These are phyloP conservation scores for Callaeas wilsoni DNA, from an alignment of 2,113 vertebrate genomes.

Conservation along the genomic window DNA sequence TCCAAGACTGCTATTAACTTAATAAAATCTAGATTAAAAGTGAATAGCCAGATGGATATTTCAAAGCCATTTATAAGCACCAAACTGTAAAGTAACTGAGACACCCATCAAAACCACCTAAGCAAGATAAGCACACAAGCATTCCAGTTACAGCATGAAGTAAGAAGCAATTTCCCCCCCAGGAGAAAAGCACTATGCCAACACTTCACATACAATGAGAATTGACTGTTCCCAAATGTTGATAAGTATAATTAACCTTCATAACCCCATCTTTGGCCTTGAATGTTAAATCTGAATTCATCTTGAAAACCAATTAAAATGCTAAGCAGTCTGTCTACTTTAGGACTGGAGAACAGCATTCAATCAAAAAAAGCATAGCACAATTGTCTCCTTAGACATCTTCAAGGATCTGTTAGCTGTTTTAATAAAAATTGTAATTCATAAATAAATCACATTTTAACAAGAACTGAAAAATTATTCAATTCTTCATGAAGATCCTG, in stretches of 20 bases:
- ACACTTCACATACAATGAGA: background rate
- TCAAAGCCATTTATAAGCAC: background rate
- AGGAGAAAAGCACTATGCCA: background rate
- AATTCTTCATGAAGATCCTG: background rate
- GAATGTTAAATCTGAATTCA: constrained; percentile 10
- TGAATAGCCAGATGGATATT: background rate
- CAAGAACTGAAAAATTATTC: background rate
- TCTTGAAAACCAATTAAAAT: constrained; percentile 48
- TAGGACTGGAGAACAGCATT: background rate
- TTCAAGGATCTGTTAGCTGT: background rate
- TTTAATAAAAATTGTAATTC: background rate
- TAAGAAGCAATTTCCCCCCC: background rate
- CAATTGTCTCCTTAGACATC: background rate
- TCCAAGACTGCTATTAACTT: background rate
- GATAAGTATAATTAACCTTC: constrained; percentile 41
- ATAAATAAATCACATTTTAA: background rate
- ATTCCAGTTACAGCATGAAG: background rate
- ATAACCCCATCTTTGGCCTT: background rate
- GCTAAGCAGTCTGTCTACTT: constrained; percentile 13
- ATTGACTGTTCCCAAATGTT: background rate
- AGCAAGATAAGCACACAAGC: background rate
- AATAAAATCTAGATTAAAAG: background rate
- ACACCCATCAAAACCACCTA: background rate
- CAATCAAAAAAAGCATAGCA: background rate
- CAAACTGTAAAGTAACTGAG: background rate